A percentile compares a stretch with the other conserved stretches of the same genome.
These are phyloP conservation scores for Andricus quercusramuli DNA, from an alignment of 2,888 invertebrate genomes.

Conservation along the genomic window DNA sequence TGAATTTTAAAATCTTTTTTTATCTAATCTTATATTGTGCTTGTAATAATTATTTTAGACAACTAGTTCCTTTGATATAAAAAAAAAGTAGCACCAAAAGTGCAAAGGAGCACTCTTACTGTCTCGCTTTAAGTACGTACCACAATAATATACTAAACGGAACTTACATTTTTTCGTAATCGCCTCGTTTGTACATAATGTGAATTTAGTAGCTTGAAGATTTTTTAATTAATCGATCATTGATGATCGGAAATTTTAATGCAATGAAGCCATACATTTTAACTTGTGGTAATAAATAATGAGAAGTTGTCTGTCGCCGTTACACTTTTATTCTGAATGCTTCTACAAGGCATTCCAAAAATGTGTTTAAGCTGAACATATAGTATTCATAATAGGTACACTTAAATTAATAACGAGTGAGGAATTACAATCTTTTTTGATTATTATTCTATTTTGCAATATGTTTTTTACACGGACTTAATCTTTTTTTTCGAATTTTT, in stretches of 20 bases:
- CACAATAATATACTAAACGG: not conserved
- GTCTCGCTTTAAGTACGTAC: not conserved
- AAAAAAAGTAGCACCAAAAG: conserved; percentile 2
- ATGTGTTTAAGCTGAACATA: not conserved
- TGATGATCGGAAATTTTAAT: conserved; percentile 13
- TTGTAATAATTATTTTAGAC: not conserved
- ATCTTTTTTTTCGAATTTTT: not conserved
- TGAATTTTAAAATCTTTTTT: not conserved
- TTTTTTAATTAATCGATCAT: not conserved
- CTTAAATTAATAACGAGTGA: not conserved
- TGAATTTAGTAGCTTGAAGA: not conserved
- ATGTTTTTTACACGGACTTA: not conserved
- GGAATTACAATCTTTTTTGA: not conserved
- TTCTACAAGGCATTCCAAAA: not conserved
- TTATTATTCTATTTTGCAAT: not conserved
- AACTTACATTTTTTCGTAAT: not conserved
- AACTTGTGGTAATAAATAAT: not conserved
- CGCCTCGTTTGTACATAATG: conserved; percentile 4
- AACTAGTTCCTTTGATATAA: not conserved
- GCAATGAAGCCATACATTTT: not conserved
- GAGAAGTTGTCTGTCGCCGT: not conserved
- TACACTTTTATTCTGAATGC: not conserved
- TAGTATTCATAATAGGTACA: not conserved
- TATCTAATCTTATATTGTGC: not conserved
- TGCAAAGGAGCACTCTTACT: not conserved